Evolutionary conservation across 2,888 invertebrate genomes (phyloP).

Genomic region (Cosmorhoe ocellata): DNA sequence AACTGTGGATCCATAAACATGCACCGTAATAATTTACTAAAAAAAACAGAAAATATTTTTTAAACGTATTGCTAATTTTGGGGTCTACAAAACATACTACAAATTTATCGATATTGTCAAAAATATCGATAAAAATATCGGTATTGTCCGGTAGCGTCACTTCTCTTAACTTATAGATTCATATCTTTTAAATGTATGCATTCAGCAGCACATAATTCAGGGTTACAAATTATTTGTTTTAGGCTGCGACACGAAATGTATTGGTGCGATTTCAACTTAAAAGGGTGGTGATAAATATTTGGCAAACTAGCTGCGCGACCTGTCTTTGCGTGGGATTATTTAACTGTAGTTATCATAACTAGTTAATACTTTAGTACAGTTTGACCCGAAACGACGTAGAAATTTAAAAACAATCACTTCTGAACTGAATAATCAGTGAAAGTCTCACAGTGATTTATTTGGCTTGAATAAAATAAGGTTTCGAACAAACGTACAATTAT

Average conservation of each 20-base stretch:
- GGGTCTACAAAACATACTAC: too few relatives aligned
- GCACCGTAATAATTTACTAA: too few relatives aligned
- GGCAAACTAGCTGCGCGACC: background rate
- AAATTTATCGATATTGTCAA: constrained; percentile 31
- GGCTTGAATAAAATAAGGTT: too few relatives aligned
- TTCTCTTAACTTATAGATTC: constrained; percentile 74
- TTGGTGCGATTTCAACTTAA: constrained; percentile 78
- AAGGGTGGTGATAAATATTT: constrained; percentile 75
- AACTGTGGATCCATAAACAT: too few relatives aligned
- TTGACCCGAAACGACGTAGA: too few relatives aligned
- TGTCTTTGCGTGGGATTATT: constrained; percentile 2
- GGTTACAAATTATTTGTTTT: constrained; percentile 82
- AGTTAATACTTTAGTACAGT: too few relatives aligned
- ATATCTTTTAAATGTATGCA: constrained; percentile 82
- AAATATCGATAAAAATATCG: constrained; percentile 41
- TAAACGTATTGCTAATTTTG: too few relatives aligned
- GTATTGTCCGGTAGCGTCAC: constrained; percentile 37
- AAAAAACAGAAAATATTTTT: background rate
- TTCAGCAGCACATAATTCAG: constrained; percentile 81
- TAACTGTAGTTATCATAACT: too few relatives aligned
- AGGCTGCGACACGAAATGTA: constrained; percentile 77
- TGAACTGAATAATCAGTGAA: too few relatives aligned
- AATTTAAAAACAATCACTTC: too few relatives aligned
- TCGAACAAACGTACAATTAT: constrained; percentile 6
- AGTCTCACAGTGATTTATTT: too few relatives aligned